These are phyloP conservation scores for Andrena hattorfiana DNA, from an alignment of 2,888 invertebrate species.

Conservation along the genomic window DNA sequence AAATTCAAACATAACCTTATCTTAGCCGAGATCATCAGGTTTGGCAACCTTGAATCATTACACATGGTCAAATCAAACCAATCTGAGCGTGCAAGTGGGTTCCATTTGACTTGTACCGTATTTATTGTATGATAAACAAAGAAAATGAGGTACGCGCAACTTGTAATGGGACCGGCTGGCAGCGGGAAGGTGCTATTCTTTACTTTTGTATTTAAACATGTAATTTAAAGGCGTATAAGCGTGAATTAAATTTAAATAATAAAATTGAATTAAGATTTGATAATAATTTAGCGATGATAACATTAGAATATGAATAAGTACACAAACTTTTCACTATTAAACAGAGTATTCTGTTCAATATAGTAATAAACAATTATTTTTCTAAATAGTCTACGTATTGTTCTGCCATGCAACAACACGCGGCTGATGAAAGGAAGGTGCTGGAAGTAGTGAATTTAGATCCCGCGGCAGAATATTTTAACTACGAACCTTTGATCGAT, in stretches of 20 bases:
- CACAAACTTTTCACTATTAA: constrained; percentile 39
- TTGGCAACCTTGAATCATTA: not conserved
- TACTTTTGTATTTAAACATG: not conserved
- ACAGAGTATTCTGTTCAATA: not conserved
- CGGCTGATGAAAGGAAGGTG: constrained; percentile 90
- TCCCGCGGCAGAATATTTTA: constrained; percentile 98
- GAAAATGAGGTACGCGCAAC: constrained; percentile 96
- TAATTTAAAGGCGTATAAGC: not conserved
- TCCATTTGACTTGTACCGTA: constrained; percentile 3
- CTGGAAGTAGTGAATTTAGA: constrained; percentile 98
- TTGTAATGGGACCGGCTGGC: constrained; percentile 98
- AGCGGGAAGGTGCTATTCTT: constrained; percentile 93
- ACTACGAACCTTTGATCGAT: constrained; percentile 94
- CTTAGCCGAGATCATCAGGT: not conserved
- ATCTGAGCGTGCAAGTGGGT: not conserved
- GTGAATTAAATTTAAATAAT: not conserved
- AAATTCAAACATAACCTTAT: not conserved
- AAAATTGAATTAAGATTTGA: not conserved
- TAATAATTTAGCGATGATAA: not conserved
- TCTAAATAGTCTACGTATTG: constrained; percentile 95
- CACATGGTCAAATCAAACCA: not conserved
- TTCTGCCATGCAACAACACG: constrained; percentile 94
- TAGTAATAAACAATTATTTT: constrained; percentile 36
- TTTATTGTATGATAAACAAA: constrained; percentile 13
- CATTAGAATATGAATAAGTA: constrained; percentile 23